Base-by-base conservation (phyloP, 1,140 invertebrate species). In the Brachionus rubens region DNA sequence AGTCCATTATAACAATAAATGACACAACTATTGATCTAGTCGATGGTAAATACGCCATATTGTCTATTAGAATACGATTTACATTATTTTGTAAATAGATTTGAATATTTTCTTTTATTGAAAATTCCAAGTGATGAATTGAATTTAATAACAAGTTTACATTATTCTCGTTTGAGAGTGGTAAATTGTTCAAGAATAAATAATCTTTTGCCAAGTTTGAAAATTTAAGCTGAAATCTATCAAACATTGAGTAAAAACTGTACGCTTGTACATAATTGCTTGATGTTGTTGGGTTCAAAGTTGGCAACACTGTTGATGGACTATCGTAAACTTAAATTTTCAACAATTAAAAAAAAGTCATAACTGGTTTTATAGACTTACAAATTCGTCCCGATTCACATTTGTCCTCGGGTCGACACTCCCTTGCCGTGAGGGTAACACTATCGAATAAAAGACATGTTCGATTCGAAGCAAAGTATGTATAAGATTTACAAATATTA, bases 401-500 rank as follows among this genome's bases (percentile, higher is more conserved):
- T 14, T 43, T 21, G 10, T 65, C 36, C 21, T 65, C 36, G 5
- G 2, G 6, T 14, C 1, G 2, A 65, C 59, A 65, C 19, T 65
- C 19, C 9, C 41, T 24, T 5, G 59, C 36, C 19, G 12, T 41
- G 3, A 43, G 16, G 26, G 41, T 26, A 12, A 65, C 21, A 24
- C 41, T 41, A 43, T 72, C 68, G 26, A 50, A 72, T 12, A 72
- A 9, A 16, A 72, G 14, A 14, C 68, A 72, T 12, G 68, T 72
- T 36, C 19, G 24, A 19, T 72, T 72, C 4, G 16, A 19, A 1
- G 36, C 14, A 54, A 40, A 54, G 28, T 72, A 72, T 19, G 46
- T 72, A 41, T 50, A 72, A 48, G 68, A 48, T 24, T 72, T 54
- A 41, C 68, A 72, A 33, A 72, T 48, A 24, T 72, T 72, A 46